These are phyloP conservation scores for Ceratothoa steindachneri DNA, from an alignment of 2,888 invertebrate genomes.

Conservation along the genomic window DNA sequence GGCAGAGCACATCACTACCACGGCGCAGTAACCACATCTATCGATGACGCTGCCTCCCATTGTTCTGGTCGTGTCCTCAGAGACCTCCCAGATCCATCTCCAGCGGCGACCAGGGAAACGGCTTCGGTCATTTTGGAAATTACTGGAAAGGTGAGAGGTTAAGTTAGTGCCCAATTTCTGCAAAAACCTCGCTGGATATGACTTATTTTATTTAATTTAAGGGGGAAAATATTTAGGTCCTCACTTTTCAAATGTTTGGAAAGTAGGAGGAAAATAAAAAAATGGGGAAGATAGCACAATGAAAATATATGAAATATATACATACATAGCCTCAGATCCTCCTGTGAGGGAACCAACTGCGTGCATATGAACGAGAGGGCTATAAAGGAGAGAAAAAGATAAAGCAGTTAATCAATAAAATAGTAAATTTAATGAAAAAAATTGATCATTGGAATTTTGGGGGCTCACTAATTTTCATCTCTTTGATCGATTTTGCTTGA, in stretches of 20 bases:
- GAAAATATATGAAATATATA: too few relatives aligned
- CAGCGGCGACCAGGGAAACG: conserved; percentile 35
- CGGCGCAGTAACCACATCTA: conserved; percentile 32
- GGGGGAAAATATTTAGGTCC: not conserved
- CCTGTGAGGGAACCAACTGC: too few relatives aligned
- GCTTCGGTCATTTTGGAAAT: conserved; percentile 23
- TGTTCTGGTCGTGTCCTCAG: conserved; percentile 31
- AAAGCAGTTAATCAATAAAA: too few relatives aligned
- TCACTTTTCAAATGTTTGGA: not conserved
- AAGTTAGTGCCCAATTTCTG: not conserved
- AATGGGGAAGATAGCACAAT: too few relatives aligned
- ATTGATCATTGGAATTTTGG: too few relatives aligned
- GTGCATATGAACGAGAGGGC: too few relatives aligned
- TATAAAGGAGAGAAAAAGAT: too few relatives aligned
- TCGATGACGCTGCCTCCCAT: conserved; percentile 24
- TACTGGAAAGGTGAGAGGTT: conserved; percentile 33
- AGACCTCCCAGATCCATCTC: conserved; percentile 28
- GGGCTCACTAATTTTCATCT: too few relatives aligned
- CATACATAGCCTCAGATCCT: too few relatives aligned
- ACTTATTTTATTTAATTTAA: not conserved
- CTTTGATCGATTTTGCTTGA: too few relatives aligned
- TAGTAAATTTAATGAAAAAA: too few relatives aligned
- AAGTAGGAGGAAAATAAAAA: too few relatives aligned
- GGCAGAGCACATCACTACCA: conserved; percentile 30
- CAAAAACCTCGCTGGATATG: not conserved